Conservation (phyloP, 1,140 invertebrate genomes). For the Ceratina australensis region DNA sequence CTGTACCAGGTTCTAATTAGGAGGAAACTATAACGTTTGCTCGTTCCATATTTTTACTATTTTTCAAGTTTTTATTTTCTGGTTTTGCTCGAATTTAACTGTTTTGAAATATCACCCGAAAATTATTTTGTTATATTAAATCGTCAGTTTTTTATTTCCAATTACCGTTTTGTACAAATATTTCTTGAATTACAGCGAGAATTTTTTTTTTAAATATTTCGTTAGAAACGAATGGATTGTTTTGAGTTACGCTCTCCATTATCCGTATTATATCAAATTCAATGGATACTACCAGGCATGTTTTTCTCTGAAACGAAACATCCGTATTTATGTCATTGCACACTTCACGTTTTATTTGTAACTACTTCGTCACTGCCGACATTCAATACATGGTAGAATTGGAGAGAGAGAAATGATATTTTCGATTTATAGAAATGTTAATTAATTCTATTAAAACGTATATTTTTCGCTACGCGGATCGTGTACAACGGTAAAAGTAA, state of each 20-base stretch:
- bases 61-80: neutral
- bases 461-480: neutral
- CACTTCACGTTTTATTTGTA: neutral
- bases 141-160: constrained; percentile 41
- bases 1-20: constrained; percentile 51
- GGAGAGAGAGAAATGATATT: neutral
- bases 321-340: no score
- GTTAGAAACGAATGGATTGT: neutral
- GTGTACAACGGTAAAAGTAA: neutral
- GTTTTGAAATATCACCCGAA: neutral
- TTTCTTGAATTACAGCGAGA: constrained; percentile 5
- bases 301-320: neutral
- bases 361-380: neutral
- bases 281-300: neutral
- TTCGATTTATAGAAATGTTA: neutral
- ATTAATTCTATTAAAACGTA: neutral
- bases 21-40: constrained; percentile 52
- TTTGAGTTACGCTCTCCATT: neutral
- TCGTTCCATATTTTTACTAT: neutral
- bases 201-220: constrained; percentile 21
- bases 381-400: neutral
- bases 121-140: neutral
- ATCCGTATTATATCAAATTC: neutral
- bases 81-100: neutral
- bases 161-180: constrained; percentile 33